Conservation (phyloP, 1,140 invertebrate species). For the Chionoecetes opilio region DNA sequence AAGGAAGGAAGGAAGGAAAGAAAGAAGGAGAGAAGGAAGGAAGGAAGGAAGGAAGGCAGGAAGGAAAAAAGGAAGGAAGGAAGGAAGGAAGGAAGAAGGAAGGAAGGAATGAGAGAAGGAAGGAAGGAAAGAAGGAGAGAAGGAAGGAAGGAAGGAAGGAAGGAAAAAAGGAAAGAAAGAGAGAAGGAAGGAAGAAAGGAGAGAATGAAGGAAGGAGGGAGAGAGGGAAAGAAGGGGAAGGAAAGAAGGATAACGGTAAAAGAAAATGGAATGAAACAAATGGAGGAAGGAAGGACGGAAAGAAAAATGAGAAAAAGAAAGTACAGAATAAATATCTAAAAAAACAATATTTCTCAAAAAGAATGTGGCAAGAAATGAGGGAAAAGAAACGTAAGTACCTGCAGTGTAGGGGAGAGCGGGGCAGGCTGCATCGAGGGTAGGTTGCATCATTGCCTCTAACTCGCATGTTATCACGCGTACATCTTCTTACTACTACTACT, state of each 20-base stretch:
- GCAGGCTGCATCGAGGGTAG: too few species aligned
- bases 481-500: too few species aligned
- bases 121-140: slow-evolving; percentile 36
- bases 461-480: too few species aligned
- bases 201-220: not conserved
- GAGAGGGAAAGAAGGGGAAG: not conserved
- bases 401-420: too few species aligned
- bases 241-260: too few species aligned
- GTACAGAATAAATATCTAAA: not conserved
- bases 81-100: slow-evolving; percentile 1
- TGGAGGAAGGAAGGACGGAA: not conserved
- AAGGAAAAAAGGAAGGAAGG: not conserved
- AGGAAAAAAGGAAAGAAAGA: not conserved
- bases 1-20: not conserved
- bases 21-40: not conserved
- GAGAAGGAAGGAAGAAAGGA: slow-evolving; percentile 54
- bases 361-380: not conserved
- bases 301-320: not conserved
- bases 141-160: not conserved
- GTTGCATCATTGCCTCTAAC: too few species aligned
- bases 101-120: slow-evolving; percentile 18
- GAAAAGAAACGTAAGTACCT: not conserved
- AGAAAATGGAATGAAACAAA: not conserved
- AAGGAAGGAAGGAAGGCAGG: not conserved
- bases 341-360: not conserved